Percentiles rank a stretch among this genome's conserved stretches.
phyloP scores from a whole-genome alignment of 2,113 vertebrate genomes.

The Rhinolophus ferrumequinum region DNA sequence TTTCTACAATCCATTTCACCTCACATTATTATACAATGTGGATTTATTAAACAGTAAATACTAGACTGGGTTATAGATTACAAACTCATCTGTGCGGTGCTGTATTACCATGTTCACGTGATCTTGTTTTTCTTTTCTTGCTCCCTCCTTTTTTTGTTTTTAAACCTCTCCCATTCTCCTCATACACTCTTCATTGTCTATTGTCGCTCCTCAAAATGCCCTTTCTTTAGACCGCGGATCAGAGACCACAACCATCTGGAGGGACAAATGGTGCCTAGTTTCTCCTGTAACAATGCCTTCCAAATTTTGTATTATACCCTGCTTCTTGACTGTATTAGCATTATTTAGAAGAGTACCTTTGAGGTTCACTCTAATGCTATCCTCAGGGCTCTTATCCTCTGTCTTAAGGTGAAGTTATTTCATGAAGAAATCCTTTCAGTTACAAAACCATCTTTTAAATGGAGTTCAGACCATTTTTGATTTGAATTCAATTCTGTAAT shows the following conservation, averaged over 20 bases:
- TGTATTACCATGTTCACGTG: not conserved
- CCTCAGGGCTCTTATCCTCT: not conserved
- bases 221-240: not conserved
- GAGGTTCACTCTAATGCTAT: not conserved
- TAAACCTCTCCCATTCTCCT: not conserved
- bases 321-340: not conserved
- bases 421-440: slow-evolving; percentile 50
- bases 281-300: not conserved
- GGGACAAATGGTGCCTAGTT: not conserved
- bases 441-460: slow-evolving; percentile 67
- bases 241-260: not conserved
- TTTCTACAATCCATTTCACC: not conserved
- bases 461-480: slow-evolving; percentile 49
- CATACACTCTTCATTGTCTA: not conserved
- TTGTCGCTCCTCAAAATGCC: not conserved
- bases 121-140: not conserved
- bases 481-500: slow-evolving; percentile 66
- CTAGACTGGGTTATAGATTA: not conserved
- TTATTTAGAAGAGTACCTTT: not conserved
- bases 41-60: not conserved
- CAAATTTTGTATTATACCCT: not conserved
- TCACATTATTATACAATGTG: not conserved
- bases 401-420: slow-evolving; percentile 57
- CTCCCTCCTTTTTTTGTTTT: not conserved
- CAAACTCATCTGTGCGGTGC: not conserved